A percentile compares a stretch with the other conserved stretches of the same genome.
These are phyloP conservation scores for Mycetomoellerius zeteki DNA, from an alignment of 1,140 invertebrate species.

Conservation along the genomic window DNA sequence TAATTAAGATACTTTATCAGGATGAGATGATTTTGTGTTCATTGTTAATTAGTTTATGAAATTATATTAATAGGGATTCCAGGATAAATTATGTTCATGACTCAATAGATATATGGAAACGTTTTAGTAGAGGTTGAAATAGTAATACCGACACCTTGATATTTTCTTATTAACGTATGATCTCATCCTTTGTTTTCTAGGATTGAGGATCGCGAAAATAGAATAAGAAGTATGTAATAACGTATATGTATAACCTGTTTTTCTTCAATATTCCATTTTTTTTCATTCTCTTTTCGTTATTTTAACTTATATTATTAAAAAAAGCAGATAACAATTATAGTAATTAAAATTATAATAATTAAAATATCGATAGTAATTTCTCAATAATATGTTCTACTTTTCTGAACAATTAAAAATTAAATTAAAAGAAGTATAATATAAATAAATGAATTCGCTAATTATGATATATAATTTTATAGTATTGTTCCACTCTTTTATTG, in stretches of 20 bases:
- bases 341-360: neutral
- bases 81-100: neutral
- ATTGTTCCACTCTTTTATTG: neutral
- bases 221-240: constrained; percentile 45
- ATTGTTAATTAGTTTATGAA: constrained; percentile 5
- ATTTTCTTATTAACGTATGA: constrained; percentile 26
- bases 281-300: neutral
- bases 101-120: neutral
- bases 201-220: constrained; percentile 22
- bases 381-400: neutral
- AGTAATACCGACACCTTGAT: neutral
- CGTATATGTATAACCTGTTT: neutral
- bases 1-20: neutral
- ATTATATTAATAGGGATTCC: constrained; percentile 35
- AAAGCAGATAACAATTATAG: neutral
- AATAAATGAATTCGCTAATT: neutral
- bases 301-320: neutral
- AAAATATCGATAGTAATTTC: neutral
- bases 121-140: constrained; percentile 12
- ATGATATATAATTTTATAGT: neutral
- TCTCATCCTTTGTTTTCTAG: constrained; percentile 10
- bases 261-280: neutral
- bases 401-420: neutral
- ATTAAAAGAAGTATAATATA: neutral
- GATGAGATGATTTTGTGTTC: neutral